A percentile compares a stretch with the other conserved stretches of the same genome.
Conservation (phyloP, 1,140 invertebrate species). For the Arctopsyche grandis region DNA sequence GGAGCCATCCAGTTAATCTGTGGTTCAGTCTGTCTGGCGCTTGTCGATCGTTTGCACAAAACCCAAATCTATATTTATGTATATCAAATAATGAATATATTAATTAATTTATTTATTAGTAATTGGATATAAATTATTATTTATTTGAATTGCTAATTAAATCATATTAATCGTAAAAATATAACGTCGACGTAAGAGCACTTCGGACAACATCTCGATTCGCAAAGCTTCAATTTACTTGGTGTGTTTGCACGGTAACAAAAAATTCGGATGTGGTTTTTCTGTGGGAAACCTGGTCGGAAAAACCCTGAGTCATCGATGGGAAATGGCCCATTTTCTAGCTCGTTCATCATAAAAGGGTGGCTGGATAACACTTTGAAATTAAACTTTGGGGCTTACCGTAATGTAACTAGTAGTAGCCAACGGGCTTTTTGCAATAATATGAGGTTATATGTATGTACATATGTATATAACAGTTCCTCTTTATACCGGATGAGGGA, state of each 20-base stretch:
- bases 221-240: too few species aligned
- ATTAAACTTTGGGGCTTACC: constrained; percentile 37
- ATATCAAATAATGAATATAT: too few species aligned
- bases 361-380: constrained; percentile 36
- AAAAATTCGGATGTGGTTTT: not conserved
- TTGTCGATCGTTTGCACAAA: too few species aligned
- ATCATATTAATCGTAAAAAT: too few species aligned
- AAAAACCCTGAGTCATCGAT: constrained; percentile 38
- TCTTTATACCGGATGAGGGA: too few species aligned
- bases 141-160: too few species aligned
- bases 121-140: too few species aligned
- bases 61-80: too few species aligned
- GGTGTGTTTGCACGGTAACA: too few species aligned
- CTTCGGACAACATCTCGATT: not conserved
- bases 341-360: constrained; percentile 41
- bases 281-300: not conserved
- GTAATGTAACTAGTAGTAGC: constrained; percentile 40
- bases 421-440: constrained; percentile 36
- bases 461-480: not conserved
- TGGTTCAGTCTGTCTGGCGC: too few species aligned
- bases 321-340: constrained; percentile 41
- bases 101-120: too few species aligned
- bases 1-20: too few species aligned
- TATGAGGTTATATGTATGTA: not conserved
- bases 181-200: not conserved